phyloP scores from a whole-genome alignment of 2,113 vertebrate species.

The Picathartes gymnocephalus region DNA sequence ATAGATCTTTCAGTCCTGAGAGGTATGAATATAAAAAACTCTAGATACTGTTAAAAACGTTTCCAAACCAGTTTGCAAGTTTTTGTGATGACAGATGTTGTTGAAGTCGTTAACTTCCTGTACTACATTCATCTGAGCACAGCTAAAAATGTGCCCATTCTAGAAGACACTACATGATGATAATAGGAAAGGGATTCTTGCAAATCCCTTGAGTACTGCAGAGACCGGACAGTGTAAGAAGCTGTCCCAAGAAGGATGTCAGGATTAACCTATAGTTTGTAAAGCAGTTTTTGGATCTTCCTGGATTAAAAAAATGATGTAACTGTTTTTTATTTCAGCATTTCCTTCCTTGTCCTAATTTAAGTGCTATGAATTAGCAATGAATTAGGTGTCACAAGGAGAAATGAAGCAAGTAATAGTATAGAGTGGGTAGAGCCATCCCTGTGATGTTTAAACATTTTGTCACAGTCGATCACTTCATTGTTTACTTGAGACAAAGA shows the following conservation, averaged over 20 bases:
- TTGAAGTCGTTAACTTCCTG: background rate
- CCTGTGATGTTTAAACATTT: background rate
- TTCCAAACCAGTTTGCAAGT: background rate
- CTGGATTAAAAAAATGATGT: background rate
- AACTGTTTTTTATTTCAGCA: background rate
- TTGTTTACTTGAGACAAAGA: conserved; percentile 30
- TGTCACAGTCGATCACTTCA: background rate
- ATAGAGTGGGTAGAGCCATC: background rate
- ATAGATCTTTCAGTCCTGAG: background rate
- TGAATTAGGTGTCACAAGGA: background rate
- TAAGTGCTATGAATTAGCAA: background rate
- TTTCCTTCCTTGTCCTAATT: background rate
- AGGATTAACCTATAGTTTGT: background rate
- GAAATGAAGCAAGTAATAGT: background rate
- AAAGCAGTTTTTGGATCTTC: background rate
- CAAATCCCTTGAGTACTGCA: background rate
- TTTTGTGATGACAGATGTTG: background rate
- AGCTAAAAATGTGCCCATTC: background rate
- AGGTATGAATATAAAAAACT: background rate
- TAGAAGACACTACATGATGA: background rate
- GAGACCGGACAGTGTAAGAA: background rate
- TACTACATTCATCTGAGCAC: background rate
- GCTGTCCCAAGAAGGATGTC: background rate
- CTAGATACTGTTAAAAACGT: background rate
- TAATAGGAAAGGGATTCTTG: background rate